Conservation (phyloP, 2,113 vertebrate genomes). For the Dipodomys spectabilis region DNA sequence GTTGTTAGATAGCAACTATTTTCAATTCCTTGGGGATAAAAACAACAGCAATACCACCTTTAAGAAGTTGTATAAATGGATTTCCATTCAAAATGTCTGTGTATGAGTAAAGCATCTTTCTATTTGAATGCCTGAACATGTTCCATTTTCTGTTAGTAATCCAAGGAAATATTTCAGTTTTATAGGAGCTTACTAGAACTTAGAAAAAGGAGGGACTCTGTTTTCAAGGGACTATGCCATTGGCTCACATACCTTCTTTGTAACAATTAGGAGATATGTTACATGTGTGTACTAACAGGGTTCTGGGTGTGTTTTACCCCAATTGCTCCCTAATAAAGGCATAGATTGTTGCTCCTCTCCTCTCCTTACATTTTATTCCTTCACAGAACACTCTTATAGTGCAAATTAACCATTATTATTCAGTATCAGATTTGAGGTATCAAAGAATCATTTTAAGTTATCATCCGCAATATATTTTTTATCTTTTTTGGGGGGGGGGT, state of each 20-base stretch:
- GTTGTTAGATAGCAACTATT: neutral
- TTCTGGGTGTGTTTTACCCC: neutral
- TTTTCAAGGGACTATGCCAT: no score
- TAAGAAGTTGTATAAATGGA: no score
- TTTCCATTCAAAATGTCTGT: no score
- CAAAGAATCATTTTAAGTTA: neutral
- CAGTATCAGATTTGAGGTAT: neutral
- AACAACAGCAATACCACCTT: no score
- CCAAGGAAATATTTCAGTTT: neutral
- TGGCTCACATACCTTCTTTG: neutral
- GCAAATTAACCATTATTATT: neutral
- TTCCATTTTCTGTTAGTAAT: neutral
- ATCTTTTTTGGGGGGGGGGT: no score
- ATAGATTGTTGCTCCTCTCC: neutral
- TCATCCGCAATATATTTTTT: neutral
- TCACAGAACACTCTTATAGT: neutral
- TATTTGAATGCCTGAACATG: neutral
- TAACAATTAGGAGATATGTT: neutral
- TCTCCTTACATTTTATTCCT: neutral
- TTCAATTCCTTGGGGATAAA: no score
- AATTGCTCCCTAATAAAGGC: neutral
- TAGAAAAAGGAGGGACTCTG: neutral
- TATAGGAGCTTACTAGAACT: accelerated
- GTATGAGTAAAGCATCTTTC: neutral
- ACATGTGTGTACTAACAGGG: neutral